Conservation (phyloP, 2,113 vertebrate species). For the Psephotus haematonotus region DNA sequence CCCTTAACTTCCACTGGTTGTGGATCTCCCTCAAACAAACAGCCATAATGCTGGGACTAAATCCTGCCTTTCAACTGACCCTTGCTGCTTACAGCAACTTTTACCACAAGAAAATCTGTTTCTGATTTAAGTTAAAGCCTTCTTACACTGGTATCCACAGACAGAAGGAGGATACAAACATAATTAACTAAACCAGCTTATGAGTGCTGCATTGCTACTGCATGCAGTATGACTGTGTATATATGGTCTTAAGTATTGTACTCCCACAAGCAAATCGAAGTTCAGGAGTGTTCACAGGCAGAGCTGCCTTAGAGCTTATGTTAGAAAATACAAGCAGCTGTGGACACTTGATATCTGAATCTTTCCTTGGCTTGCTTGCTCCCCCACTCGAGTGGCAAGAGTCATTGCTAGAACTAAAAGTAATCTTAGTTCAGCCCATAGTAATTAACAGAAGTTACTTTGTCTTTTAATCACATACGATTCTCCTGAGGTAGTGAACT, state of each 20-base stretch:
- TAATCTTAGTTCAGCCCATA: neutral
- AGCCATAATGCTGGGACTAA: neutral
- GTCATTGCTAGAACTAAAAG: slow-evolving; percentile 14
- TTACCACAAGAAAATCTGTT: neutral
- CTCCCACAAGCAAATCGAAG: neutral
- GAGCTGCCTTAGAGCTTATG: neutral
- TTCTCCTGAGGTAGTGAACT: neutral
- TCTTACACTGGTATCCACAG: neutral
- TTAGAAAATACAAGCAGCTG: neutral
- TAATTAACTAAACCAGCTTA: neutral
- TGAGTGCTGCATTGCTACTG: neutral
- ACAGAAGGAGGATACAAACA: neutral
- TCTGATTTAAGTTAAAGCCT: neutral
- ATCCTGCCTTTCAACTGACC: neutral
- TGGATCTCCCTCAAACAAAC: neutral
- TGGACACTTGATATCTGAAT: neutral
- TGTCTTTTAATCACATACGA: neutral
- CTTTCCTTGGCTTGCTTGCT: slow-evolving; percentile 52
- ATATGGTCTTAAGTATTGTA: neutral
- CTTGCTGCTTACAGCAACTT: neutral
- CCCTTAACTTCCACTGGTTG: neutral
- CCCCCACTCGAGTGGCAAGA: slow-evolving; percentile 42
- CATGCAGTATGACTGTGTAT: neutral
- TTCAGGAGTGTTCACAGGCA: neutral
- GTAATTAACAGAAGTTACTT: slow-evolving; percentile 7